Base-by-base conservation (phyloP, 2,888 invertebrate species). In the Nomada fabriciana region DNA sequence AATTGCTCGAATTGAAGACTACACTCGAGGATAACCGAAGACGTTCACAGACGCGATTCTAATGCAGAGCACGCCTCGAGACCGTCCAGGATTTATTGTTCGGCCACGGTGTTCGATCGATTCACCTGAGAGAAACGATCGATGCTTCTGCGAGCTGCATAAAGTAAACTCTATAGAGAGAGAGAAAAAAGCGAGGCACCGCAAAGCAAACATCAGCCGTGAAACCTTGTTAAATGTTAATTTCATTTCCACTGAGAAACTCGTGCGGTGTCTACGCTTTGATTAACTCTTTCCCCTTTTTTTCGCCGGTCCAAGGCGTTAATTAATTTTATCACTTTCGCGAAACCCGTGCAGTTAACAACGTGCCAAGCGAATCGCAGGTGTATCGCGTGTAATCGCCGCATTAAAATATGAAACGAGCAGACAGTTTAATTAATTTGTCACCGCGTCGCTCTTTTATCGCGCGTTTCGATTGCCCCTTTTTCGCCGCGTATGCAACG, bases 401-500 rank as follows among this genome's bases (percentile, higher is more conserved):
- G 47, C 65, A 68, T 78, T 82, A 82, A 83, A 82, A 82, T 74
- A 70, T 71, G 63, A 78, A 83, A 78, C 67, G 70, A 53, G 43
- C 78, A 67, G 71, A 78, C 61, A 75, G 74, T 75, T 69, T 87
- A 79, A 87, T 87, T 87, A 87, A 87, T 87, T 87, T 79, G 86
- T 83, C 85, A 72, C 79, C 60, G 52, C 65, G 74, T 2, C 76
- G 80, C 76, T 42, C 80, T 68, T 82, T 78, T 79, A 78, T 80
- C 80, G 43, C 74, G 76, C 71, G 68, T 83, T 75, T 69, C 87
- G 80, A 82, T 78, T 86, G 65, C 43, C 76, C 36, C 36, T 7
- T 36, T 36, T 36, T 36, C 7, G 36, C 36, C 36, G 36, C 29
- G 18, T 50, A 53, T 36, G 13, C 20, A 13, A 2, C 29, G 18